A percentile compares a stretch with the other conserved stretches of the same genome.
Evolutionary conservation across 2,113 vertebrate genomes (phyloP).

Genomic region (Psophia crepitans): DNA sequence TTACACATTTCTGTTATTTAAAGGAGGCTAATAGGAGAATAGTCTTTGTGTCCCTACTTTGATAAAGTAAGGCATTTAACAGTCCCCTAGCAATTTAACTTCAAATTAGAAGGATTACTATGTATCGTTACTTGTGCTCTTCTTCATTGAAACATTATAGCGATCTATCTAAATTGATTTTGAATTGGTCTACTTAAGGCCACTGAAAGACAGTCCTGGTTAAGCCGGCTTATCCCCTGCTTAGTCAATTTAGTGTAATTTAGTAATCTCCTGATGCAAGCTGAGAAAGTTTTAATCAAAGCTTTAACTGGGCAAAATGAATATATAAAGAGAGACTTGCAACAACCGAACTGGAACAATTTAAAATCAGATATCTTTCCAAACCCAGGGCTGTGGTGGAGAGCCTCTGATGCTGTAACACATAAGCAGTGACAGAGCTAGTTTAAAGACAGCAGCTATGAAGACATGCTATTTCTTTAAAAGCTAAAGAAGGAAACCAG

Average conservation of each 20-base stretch:
- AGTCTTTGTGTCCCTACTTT: neutral
- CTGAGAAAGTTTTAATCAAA: neutral
- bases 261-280: neutral
- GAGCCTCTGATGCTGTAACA: neutral
- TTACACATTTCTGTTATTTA: neutral
- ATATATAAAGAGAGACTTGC: neutral
- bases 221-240: neutral
- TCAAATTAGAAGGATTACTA: neutral
- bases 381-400: neutral
- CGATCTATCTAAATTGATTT: neutral
- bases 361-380: neutral
- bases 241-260: neutral
- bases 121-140: neutral
- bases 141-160: neutral
- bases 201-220: neutral
- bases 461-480: neutral
- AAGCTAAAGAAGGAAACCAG: neutral
- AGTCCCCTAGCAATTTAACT: neutral
- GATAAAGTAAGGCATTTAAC: neutral
- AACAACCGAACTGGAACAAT: neutral
- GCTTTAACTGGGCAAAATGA: neutral
- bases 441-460: neutral
- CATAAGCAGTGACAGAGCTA: neutral
- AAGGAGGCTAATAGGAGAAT: neutral
- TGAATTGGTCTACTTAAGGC: neutral